A percentile compares a stretch with the other conserved stretches of the same genome.
These are phyloP conservation scores for Aleadryas rufinucha DNA, from an alignment of 2,113 vertebrate species.

Conservation along the genomic window DNA sequence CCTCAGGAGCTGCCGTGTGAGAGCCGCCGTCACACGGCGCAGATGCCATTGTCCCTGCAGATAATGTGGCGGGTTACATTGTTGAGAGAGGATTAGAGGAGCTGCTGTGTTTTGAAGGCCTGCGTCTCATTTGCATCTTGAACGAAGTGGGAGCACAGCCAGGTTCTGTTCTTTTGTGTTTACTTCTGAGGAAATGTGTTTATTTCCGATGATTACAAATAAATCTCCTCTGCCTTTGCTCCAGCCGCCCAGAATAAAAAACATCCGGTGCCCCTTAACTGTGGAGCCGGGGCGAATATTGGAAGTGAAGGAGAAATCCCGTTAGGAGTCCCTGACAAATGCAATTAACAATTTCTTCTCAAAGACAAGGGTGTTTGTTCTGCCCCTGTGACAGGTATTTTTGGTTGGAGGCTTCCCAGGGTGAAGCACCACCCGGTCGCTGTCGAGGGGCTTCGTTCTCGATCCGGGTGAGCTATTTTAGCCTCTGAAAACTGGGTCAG, in stretches of 20 bases:
- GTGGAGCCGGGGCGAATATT: neutral
- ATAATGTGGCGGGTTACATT: constrained; percentile 57
- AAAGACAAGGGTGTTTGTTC: neutral
- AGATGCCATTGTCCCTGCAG: constrained; percentile 43
- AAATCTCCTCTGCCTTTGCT: constrained; percentile 70
- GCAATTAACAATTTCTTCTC: constrained; percentile 55
- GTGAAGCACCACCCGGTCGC: neutral
- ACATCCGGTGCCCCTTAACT: neutral
- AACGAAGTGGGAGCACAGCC: constrained; percentile 72
- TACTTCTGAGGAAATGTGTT: constrained; percentile 71
- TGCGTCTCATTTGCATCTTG: constrained; percentile 74
- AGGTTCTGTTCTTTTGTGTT: constrained; percentile 77
- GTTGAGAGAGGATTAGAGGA: constrained; percentile 67
- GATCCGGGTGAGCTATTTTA: neutral
- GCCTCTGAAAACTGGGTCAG: neutral
- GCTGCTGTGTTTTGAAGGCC: constrained; percentile 33
- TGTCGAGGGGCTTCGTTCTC: neutral
- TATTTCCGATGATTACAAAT: constrained; percentile 77
- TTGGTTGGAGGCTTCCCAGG: neutral
- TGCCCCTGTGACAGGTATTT: neutral
- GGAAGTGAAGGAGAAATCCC: constrained; percentile 46
- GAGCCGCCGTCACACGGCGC: neutral
- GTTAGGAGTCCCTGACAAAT: constrained; percentile 26
- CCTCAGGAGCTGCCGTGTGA: neutral
- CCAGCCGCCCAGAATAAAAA: constrained; percentile 47